Percentiles rank a stretch among this genome's conserved stretches.
phyloP scores from a whole-genome alignment of 1,140 invertebrate genomes.

The Bombus affinis region DNA sequence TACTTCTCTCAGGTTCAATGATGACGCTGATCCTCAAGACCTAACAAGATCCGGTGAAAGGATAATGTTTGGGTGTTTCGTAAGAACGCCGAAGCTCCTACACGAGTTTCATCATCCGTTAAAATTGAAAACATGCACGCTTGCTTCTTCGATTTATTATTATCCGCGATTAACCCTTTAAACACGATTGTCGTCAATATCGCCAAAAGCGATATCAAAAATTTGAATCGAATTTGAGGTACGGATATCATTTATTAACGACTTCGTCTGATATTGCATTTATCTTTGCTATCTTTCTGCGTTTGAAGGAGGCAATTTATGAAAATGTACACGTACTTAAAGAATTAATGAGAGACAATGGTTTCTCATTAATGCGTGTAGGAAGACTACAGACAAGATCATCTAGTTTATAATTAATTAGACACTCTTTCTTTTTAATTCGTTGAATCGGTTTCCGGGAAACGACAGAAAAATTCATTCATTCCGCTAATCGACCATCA shows the following conservation, averaged over 20 bases:
- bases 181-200: background rate
- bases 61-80: conserved; percentile 43
- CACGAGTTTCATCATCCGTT: conserved; percentile 5
- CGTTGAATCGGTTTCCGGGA: background rate
- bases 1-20: conserved; percentile 13
- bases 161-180: background rate
- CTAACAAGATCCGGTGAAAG: conserved; percentile 55
- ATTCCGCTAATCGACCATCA: background rate
- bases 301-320: too few relatives aligned
- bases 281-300: too few relatives aligned
- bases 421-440: background rate
- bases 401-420: background rate
- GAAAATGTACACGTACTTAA: background rate
- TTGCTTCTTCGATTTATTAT: background rate
- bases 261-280: too few relatives aligned
- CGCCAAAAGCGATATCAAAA: too few relatives aligned
- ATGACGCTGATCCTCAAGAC: background rate
- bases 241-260: too few relatives aligned
- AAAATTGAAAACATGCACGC: background rate
- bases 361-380: too few relatives aligned
- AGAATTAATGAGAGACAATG: background rate
- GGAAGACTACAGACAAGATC: background rate
- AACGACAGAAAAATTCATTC: background rate
- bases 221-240: too few relatives aligned
- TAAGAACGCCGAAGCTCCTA: conserved; percentile 10